These are phyloP conservation scores for Ciconia maguari DNA, from an alignment of 2,113 vertebrate genomes.

Conservation along the genomic window DNA sequence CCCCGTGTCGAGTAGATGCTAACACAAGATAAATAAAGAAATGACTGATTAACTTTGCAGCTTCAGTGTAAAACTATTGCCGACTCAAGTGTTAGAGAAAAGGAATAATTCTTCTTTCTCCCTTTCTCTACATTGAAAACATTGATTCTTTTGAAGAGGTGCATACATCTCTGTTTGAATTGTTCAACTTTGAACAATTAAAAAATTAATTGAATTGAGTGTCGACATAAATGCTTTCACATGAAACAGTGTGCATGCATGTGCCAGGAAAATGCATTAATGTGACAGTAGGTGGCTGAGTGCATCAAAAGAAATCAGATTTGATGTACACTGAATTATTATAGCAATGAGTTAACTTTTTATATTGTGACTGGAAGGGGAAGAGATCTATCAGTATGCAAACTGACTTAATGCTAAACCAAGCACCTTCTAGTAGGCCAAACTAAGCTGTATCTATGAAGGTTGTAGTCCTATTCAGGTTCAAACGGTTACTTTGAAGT, in stretches of 20 bases:
- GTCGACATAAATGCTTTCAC: background rate
- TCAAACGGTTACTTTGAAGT: conserved; percentile 15
- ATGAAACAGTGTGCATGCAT: background rate
- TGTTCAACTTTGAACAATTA: background rate
- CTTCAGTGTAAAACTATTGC: background rate
- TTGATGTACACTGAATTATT: background rate
- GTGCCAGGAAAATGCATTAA: background rate
- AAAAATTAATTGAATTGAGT: background rate
- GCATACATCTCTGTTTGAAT: background rate
- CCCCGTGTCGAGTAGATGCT: background rate
- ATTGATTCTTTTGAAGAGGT: background rate
- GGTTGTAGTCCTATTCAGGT: background rate
- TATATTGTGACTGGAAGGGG: conserved; percentile 8
- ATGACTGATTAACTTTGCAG: conserved; percentile 14
- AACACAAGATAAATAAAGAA: background rate
- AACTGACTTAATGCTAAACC: conserved; percentile 16
- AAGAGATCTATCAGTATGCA: conserved; percentile 36
- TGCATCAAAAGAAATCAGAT: conserved; percentile 19
- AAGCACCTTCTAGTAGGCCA: background rate
- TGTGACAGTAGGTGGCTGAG: background rate
- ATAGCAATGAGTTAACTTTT: background rate
- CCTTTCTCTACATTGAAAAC: background rate
- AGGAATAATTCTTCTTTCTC: background rate
- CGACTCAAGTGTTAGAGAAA: background rate
- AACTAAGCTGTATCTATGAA: background rate